Conservation (phyloP, 2,888 invertebrate genomes). For the Lamellibrachia satsuma region DNA sequence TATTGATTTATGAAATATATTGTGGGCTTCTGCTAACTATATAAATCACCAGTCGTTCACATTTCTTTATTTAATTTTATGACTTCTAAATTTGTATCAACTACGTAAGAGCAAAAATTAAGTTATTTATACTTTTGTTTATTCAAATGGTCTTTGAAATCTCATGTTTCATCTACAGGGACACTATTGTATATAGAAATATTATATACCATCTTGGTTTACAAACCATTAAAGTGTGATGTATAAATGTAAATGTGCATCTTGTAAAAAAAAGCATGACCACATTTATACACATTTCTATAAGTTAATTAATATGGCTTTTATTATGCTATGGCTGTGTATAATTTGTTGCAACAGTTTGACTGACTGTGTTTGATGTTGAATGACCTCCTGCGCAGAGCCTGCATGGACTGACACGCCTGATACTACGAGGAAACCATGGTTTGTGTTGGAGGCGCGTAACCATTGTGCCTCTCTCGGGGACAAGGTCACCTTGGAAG, state of each 20-base stretch:
- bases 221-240: too few species aligned
- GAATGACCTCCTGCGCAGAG: constrained; percentile 37
- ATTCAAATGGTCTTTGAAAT: too few species aligned
- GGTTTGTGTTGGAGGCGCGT: constrained; percentile 52
- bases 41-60: not conserved
- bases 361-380: not conserved
- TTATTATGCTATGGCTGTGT: not conserved
- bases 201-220: too few species aligned
- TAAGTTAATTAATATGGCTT: not conserved
- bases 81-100: not conserved
- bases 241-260: too few species aligned
- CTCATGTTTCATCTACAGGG: too few species aligned
- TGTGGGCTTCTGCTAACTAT: not conserved
- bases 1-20: too few species aligned
- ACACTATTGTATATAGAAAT: too few species aligned
- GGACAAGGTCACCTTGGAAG: constrained; percentile 57
- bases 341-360: not conserved
- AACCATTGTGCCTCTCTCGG: constrained; percentile 58
- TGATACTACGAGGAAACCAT: constrained; percentile 48
- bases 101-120: too few species aligned
- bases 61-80: not conserved
- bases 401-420: constrained; percentile 39
- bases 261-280: too few species aligned
- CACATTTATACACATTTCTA: too few species aligned
- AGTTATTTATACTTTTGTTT: too few species aligned